Evolutionary conservation across 2,888 invertebrate genomes (phyloP), one percentile per base, ranked within the genome.

Genomic region (Lacanobia oleracea): DNA sequence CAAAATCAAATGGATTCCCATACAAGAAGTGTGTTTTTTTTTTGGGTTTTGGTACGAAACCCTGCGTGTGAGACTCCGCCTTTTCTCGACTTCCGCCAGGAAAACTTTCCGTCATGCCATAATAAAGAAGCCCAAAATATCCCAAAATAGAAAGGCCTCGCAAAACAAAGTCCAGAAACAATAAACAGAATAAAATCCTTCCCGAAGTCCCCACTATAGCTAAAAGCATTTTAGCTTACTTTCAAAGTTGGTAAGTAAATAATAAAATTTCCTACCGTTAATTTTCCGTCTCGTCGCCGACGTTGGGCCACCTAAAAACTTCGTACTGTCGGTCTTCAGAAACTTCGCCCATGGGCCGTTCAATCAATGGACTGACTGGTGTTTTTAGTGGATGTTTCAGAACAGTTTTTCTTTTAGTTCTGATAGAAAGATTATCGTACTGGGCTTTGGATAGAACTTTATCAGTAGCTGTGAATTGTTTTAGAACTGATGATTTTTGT

Each of bases 261-360:
- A 86, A 79, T 86, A 77, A 84, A 86, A 85, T 85, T 82, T 68
- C 69, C 54, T 56, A 40, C 60, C 68, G 84, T 75, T 84, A 86
- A 85, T 85, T 84, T 86, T 83, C 84, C 79, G 79, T 74, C 67
- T 76, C 82, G 72, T 78, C 81, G 75, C 73, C 75, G 57, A 69
- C 56, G 71, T 71, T 67, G 71, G 66, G 59, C 57, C 54, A 67
- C 56, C 60, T 74, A 67, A 79, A 85, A 83, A 75, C 68, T 84
- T 83, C 57, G 54, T 54, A 65, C n/a, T 60, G 33, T 27, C n/a
- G 16, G 51, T 75, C 68, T 43, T 60, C 65, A 48, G 33, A 71
- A 79, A 85, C 60, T 83, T 79, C 23, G 21, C 53, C 54, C 60
- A 67, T 75, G 66, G 53, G 64, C 65, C 54, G 53, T 75, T 71